phyloP scores from a whole-genome alignment of 1,140 invertebrate genomes.

The Tetramorium parvispinum region DNA sequence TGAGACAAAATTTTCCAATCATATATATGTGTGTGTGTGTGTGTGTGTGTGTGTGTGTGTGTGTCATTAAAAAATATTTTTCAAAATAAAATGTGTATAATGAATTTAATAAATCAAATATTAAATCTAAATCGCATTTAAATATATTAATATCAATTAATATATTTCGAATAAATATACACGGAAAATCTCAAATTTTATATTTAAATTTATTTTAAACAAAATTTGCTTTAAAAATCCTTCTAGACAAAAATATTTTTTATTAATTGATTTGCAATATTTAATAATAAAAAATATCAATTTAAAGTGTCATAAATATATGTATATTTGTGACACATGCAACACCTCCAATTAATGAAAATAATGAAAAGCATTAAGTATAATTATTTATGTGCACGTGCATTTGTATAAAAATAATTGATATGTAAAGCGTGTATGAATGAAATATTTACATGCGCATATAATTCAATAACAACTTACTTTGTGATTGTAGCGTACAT shows the following conservation, averaged over 20 bases:
- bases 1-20: no score
- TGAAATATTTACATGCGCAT: neutral
- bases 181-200: neutral
- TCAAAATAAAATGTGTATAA: neutral
- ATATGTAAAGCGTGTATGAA: neutral
- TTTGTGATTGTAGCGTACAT: slow-evolving; percentile 93
- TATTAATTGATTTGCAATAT: neutral
- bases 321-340: slow-evolving; percentile 33
- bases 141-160: neutral
- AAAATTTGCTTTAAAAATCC: neutral
- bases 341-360: slow-evolving; percentile 11
- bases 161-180: neutral
- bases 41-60: no score
- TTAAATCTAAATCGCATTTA: neutral
- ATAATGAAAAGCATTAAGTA: slow-evolving; percentile 1
- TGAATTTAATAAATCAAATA: neutral
- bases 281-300: slow-evolving; percentile 14
- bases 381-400: slow-evolving; percentile 18
- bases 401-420: neutral
- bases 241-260: neutral
- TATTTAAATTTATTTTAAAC: neutral
- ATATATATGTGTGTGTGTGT: no score
- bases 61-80: neutral
- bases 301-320: neutral
- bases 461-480: slow-evolving; percentile 86